These are phyloP conservation scores for Morone chrysops DNA, from an alignment of 2,113 vertebrate species.

Conservation along the genomic window DNA sequence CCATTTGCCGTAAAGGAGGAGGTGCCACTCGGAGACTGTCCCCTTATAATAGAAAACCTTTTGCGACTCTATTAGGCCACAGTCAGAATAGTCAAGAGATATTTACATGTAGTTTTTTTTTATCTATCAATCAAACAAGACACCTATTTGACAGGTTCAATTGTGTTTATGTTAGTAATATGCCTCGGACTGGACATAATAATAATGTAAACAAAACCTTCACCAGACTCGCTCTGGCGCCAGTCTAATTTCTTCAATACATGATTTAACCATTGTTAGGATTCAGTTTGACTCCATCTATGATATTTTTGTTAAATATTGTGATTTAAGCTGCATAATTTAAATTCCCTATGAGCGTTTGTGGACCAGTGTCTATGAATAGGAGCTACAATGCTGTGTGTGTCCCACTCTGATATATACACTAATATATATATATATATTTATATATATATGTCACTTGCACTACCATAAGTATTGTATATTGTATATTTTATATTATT, in stretches of 20 bases:
- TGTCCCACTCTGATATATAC: too few species aligned
- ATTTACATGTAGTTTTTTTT: background rate
- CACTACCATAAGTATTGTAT: too few species aligned
- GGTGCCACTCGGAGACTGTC: slow-evolving; percentile 57
- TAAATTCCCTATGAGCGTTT: fast-evolving
- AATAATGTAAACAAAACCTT: background rate
- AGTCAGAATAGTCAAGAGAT: background rate
- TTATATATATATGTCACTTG: too few species aligned
- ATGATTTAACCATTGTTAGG: background rate
- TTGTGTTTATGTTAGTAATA: background rate
- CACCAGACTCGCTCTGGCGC: background rate
- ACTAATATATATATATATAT: too few species aligned
- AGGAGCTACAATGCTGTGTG: too few species aligned
- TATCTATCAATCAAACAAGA: background rate
- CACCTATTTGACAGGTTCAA: background rate
- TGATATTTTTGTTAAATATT: background rate
- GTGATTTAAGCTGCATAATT: background rate
- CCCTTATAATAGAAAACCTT: slow-evolving; percentile 19
- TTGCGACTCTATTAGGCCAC: slow-evolving; percentile 16
- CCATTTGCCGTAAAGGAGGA: slow-evolving; percentile 76
- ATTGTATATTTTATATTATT: too few species aligned
- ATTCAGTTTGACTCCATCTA: background rate
- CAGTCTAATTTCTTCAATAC: background rate
- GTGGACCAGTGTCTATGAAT: background rate
- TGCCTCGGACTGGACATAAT: background rate